These are phyloP conservation scores for Linepithema humile DNA, from an alignment of 1,140 invertebrate genomes.

Conservation along the genomic window DNA sequence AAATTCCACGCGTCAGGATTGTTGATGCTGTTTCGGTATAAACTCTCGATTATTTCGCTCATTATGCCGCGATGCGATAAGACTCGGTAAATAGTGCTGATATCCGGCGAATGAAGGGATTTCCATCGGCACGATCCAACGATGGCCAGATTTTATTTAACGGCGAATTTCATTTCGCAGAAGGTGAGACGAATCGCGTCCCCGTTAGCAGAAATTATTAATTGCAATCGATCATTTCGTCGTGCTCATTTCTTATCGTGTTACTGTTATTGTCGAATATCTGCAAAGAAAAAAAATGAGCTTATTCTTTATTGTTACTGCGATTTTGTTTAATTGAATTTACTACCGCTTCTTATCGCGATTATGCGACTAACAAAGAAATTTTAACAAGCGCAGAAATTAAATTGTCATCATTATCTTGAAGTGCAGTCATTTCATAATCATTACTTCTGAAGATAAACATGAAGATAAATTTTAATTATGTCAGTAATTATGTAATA, in stretches of 20 bases:
- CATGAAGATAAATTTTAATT: too few relatives aligned
- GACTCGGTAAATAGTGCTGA: neutral
- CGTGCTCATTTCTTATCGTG: conserved; percentile 38
- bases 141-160: conserved; percentile 6
- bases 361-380: neutral
- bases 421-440: neutral
- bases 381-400: conserved; percentile 2
- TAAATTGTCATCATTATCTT: neutral
- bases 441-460: too few relatives aligned
- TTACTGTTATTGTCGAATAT: neutral
- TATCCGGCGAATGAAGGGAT: neutral
- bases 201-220: conserved; percentile 16
- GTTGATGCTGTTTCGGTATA: too few relatives aligned
- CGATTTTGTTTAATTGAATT: conserved; percentile 18
- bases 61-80: neutral
- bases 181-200: conserved; percentile 48
- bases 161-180: conserved; percentile 5
- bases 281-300: neutral
- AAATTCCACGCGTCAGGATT: too few relatives aligned
- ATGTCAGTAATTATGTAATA: too few relatives aligned
- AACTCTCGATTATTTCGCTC: neutral
- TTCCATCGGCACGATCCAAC: neutral
- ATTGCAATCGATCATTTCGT: conserved; percentile 50
- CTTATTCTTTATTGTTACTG: neutral
- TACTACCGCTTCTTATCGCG: neutral